Percentiles rank a stretch among this genome's conserved stretches.
These are phyloP conservation scores for Smutsia gigantea DNA, from an alignment of 2,797 vertebrate species.

Conservation along the genomic window DNA sequence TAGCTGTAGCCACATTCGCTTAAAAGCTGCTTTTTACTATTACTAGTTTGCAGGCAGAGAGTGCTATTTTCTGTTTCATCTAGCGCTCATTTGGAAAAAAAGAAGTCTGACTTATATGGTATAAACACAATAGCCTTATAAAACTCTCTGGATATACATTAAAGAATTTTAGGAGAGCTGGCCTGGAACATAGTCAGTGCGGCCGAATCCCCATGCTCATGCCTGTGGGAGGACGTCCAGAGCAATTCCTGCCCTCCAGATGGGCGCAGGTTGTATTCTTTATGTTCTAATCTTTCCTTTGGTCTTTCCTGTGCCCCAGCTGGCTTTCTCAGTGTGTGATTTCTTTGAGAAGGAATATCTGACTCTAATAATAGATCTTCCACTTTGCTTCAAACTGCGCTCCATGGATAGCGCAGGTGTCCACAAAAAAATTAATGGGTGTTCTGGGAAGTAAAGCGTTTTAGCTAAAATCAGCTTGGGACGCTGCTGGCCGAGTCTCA, in stretches of 20 bases:
- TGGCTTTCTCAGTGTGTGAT: background rate
- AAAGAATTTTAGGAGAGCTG: background rate
- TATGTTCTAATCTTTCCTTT: background rate
- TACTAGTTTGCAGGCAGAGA: slow-evolving; percentile 19
- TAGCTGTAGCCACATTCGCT: slow-evolving; percentile 19
- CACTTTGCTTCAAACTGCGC: background rate
- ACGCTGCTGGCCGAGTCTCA: background rate
- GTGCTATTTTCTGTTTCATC: slow-evolving; percentile 33
- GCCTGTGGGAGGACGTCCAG: background rate
- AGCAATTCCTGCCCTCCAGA: background rate
- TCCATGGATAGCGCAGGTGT: background rate
- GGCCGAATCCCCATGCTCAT: background rate
- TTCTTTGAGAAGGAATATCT: slow-evolving; percentile 51
- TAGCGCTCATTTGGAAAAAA: slow-evolving; percentile 49
- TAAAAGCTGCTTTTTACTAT: slow-evolving; percentile 19
- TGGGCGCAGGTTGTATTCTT: background rate
- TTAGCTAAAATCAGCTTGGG: background rate
- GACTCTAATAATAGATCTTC: background rate
- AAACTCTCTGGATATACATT: background rate
- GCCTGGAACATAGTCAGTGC: background rate
- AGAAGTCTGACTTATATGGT: background rate
- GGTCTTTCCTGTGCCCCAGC: background rate
- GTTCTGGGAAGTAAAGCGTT: slow-evolving; percentile 1
- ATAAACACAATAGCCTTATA: slow-evolving; percentile 8
- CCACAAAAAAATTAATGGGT: background rate